Percentiles rank a stretch among this genome's conserved stretches.
Evolutionary conservation across 1,140 invertebrate species (phyloP).

Genomic region (Meloidogyne hapla): DNA sequence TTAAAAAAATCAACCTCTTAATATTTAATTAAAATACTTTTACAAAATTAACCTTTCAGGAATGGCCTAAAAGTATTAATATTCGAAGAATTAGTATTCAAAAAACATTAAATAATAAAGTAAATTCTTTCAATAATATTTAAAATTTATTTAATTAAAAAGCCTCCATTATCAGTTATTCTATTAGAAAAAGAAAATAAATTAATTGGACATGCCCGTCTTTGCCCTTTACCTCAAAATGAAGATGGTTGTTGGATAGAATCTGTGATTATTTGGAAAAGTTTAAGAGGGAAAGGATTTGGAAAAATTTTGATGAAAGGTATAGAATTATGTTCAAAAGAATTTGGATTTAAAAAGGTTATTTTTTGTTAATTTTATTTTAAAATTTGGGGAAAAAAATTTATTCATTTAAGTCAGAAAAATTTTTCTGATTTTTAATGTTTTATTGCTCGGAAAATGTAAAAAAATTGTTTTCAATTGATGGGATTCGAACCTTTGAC

Average conservation of each 20-base stretch:
- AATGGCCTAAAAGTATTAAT: constrained; percentile 33
- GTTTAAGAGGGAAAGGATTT: constrained; percentile 16
- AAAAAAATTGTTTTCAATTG: background rate
- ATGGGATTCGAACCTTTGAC: no score
- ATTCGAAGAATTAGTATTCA: constrained; percentile 21
- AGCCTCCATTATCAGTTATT: constrained; percentile 40
- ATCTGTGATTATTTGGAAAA: constrained; percentile 33
- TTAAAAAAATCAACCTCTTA: background rate
- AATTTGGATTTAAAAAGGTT: constrained; percentile 14
- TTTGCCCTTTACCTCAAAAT: constrained; percentile 31
- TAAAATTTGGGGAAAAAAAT: no score
- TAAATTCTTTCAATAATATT: no score
- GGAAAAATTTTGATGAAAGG: constrained; percentile 15
- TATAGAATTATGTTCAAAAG: background rate
- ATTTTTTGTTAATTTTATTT: background rate
- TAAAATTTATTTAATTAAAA: background rate
- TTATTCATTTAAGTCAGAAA: no score
- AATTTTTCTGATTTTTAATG: no score
- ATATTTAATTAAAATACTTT: background rate
- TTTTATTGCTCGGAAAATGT: no score
- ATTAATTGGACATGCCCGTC: constrained; percentile 34
- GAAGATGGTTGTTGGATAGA: constrained; percentile 32
- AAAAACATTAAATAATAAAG: background rate
- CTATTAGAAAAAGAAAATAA: constrained; percentile 22
- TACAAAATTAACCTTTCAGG: constrained; percentile 10